A percentile compares a stretch with the other conserved stretches of the same genome.
Conservation (phyloP, 2,888 invertebrate species). For the Leistus spinibarbis region DNA sequence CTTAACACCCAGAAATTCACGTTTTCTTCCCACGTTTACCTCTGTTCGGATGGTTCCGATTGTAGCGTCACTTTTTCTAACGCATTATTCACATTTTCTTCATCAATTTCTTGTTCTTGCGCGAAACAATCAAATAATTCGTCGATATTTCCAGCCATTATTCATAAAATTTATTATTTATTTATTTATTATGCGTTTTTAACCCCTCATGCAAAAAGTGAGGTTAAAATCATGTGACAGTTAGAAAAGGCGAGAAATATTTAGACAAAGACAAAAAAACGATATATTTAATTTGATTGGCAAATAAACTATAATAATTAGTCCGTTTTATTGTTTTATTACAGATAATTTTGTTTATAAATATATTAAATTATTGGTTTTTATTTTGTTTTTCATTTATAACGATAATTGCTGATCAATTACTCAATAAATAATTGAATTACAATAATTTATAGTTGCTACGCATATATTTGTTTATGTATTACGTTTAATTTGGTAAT, state of each 20-base stretch:
- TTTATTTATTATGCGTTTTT: not conserved
- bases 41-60: conserved; percentile 41
- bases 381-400: not conserved
- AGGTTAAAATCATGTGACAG: not conserved
- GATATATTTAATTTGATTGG: not conserved
- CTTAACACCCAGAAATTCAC: not conserved
- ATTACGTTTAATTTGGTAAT: not conserved
- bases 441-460: not conserved
- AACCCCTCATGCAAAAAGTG: not conserved
- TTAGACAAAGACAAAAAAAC: not conserved
- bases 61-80: conserved; percentile 40
- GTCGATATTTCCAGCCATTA: conserved; percentile 55
- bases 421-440: not conserved
- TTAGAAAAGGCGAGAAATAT: not conserved
- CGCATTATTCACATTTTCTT: conserved; percentile 40
- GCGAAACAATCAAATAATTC: conserved; percentile 56
- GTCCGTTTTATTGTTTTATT: not conserved
- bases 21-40: not conserved
- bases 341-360: not conserved
- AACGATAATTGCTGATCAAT: not conserved
- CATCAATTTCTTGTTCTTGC: conserved; percentile 45
- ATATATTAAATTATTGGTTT: not conserved
- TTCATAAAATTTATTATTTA: not conserved
- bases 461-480: not conserved
- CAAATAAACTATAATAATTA: not conserved